phyloP scores from a whole-genome alignment of 2,797 vertebrate genomes.

The Lycodopsis pacificus region DNA sequence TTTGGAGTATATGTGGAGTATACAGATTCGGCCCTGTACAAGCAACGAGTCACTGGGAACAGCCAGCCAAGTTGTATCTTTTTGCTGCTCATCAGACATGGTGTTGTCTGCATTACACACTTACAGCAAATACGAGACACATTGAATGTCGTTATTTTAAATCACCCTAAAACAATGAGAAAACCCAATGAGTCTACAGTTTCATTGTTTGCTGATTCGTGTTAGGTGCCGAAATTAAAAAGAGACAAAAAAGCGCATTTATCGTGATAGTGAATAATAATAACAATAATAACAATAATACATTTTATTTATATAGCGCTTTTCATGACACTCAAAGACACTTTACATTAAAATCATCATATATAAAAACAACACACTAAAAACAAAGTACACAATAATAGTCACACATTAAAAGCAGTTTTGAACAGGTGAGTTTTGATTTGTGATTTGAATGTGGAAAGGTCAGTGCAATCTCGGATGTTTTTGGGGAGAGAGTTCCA shows the following conservation, averaged over 20 bases:
- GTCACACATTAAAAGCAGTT: too few relatives aligned
- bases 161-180: neutral
- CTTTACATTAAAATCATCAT: too few relatives aligned
- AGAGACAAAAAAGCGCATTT: neutral
- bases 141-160: neutral
- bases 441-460: too few relatives aligned
- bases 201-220: neutral
- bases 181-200: neutral
- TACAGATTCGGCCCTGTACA: slow-evolving; percentile 48
- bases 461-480: too few relatives aligned
- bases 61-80: slow-evolving; percentile 81
- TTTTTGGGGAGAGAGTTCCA: too few relatives aligned
- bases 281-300: too few relatives aligned
- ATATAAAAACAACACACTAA: too few relatives aligned
- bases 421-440: too few relatives aligned
- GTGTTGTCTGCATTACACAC: slow-evolving; percentile 84
- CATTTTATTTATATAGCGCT: too few relatives aligned
- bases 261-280: neutral
- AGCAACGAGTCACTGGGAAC: slow-evolving; percentile 83
- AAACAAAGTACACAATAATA: too few relatives aligned
- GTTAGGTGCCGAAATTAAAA: neutral
- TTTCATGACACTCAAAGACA: too few relatives aligned
- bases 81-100: slow-evolving; percentile 84
- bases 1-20: slow-evolving; percentile 54
- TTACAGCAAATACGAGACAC: slow-evolving; percentile 13